A percentile compares a stretch with the other conserved stretches of the same genome.
These are phyloP conservation scores for Sphaerodactylus townsendi DNA, from an alignment of 2,113 vertebrate genomes.

Conservation along the genomic window DNA sequence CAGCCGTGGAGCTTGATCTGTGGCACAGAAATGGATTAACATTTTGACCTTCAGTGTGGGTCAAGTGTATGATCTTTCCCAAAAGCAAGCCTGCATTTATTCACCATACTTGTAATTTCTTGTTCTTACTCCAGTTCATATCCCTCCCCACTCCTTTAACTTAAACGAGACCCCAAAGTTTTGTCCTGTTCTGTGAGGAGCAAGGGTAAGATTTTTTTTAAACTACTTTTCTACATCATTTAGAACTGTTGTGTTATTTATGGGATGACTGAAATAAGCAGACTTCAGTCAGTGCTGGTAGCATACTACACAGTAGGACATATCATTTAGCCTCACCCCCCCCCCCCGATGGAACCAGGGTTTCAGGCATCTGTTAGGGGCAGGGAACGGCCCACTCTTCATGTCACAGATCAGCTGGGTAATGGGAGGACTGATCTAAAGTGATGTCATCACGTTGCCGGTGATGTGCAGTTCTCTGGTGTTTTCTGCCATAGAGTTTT, in stretches of 20 bases:
- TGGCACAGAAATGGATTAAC: slow-evolving; percentile 82
- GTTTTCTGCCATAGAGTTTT: too few relatives aligned
- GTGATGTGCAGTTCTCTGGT: too few relatives aligned
- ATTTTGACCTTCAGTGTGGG: slow-evolving; percentile 80
- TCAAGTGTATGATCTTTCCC: slow-evolving; percentile 82
- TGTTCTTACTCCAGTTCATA: slow-evolving; percentile 58
- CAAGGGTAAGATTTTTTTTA: not conserved
- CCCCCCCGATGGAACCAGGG: not conserved
- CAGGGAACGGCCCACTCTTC: too few relatives aligned
- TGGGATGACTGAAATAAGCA: not conserved
- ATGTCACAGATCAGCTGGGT: too few relatives aligned
- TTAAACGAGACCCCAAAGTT: not conserved
- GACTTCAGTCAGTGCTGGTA: too few relatives aligned
- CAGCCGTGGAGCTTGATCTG: slow-evolving; percentile 80
- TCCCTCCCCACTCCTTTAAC: slow-evolving; percentile 45
- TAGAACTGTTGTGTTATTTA: not conserved
- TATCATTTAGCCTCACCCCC: too few relatives aligned
- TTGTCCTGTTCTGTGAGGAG: slow-evolving; percentile 1
- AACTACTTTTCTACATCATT: too few relatives aligned
- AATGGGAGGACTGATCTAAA: too few relatives aligned
- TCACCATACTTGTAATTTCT: slow-evolving; percentile 76
- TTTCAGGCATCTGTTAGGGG: not conserved
- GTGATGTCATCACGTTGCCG: too few relatives aligned
- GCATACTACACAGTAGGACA: not conserved
- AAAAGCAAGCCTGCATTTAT: slow-evolving; percentile 79